Base-by-base conservation (phyloP, 2,797 vertebrate genomes). In the Thaleichthys pacificus region DNA sequence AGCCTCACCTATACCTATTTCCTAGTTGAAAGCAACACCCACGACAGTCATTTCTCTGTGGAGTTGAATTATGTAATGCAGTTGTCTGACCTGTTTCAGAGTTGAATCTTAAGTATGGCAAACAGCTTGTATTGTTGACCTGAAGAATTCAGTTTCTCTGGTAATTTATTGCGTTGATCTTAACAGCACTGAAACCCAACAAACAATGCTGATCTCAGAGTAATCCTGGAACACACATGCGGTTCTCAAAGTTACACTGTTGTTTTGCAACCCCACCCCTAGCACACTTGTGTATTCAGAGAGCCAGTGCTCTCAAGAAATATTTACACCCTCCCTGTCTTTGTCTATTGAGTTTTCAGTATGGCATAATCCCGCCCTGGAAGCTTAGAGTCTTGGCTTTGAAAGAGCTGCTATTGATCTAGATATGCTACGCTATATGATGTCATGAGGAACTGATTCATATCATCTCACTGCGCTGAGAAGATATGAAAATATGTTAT, bases 181-280 rank as follows among this genome's bases (percentile, higher is more conserved):
- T 26, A 61, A 26, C 58, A 1, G 26, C 26, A 61, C 22, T 12
- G 11, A 61, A 61, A 61, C 58, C 26, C 1, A 72, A 42, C 42
- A 42, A 42, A 42, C 42, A 35, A 65, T 42, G 0, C 4, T 61
- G 30, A 72, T 3, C 42, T 42, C 42, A 42, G 7, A 42, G 42
- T 42, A 14, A 42, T 42, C 42, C 42, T 42, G 22, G 5, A 69
- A 49, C 47, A 57, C 63, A 26, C 57, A 75, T n/a, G 19, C 17
- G 12, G 49, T 30, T 28, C 49, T 30, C 26, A 28, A 5, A 35
- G 47, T 21, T 70, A 65, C 35, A 63, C 56, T 28, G 3, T 38
- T 30, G 51, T 80, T 81, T 79, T 69, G 32, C 24, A 63, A 60
- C 73, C 73, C 68, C 82, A 69, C 77, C 74, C 77, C 61, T 68